Base-by-base conservation (phyloP, 2,888 invertebrate genomes). In the Hylaea fasciaria region DNA sequence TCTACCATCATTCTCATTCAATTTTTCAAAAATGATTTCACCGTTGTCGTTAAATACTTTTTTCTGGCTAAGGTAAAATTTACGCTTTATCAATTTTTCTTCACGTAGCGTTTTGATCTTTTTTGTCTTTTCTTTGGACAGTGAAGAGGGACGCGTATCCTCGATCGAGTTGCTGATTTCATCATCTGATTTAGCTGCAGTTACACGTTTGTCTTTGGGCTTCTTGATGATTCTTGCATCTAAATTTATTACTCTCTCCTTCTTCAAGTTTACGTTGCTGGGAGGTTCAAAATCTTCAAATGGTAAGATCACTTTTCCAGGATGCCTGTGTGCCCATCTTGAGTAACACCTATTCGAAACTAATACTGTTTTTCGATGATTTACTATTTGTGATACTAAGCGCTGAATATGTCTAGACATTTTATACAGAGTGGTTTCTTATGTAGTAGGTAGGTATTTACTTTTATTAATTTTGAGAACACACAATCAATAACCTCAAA, bases 1-100 rank as follows among this genome's bases (percentile, higher is more conserved):
- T 66, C 92, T 77, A 0, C 93, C 85, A 87, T 95, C 95, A 77
- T 94, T 94, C 50, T 94, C 89, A 47, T 93, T 90, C 56, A 95
- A 85, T 78, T 95, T 95, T 49, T 93, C 93, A 78, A 93, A 95
- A 57, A 94, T 86, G 55, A 94, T 83, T 70, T 93, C 92, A 57
- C 93, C 92, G 58, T 92, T 86, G 58, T 91, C 84, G 80, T 93
- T 89, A 76, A 94, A 92, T 2, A 93, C 87, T 72, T 93, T 93
- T 70, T 87, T 74, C 70, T 90, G 81, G 52, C 79, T 81, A 3
- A 86, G 72, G 77, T 83, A 83, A 70, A 87, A 83, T 53, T 83
- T 82, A 52, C 77, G 79, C 65, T 86, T 85, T 60, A 83, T 81
- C 22, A 83, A 54, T 60, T 81, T 80, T 52, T 81, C 78, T 51